Percentiles rank a stretch among this genome's conserved stretches.
These are phyloP conservation scores for Gopherus flavomarginatus DNA, from an alignment of 2,113 vertebrate genomes.

Conservation along the genomic window DNA sequence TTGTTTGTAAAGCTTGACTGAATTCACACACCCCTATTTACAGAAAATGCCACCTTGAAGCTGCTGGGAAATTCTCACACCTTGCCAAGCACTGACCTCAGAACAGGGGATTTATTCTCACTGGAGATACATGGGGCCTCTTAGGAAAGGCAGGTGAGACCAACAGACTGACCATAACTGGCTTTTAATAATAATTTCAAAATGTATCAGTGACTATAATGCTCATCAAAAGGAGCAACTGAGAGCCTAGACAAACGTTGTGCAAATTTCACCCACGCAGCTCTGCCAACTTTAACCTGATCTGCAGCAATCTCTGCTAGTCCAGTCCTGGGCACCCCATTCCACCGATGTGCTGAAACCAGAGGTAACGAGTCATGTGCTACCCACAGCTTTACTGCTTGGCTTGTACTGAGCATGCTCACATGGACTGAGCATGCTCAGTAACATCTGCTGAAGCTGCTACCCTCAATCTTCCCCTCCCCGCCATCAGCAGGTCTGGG, in stretches of 20 bases:
- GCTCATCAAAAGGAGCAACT: neutral
- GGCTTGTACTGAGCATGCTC: neutral
- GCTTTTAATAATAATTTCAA: neutral
- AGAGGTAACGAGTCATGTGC: neutral
- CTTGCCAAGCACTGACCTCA: neutral
- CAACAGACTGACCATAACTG: neutral
- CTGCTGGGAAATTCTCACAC: slow-evolving; percentile 7
- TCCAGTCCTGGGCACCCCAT: neutral
- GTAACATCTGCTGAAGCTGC: neutral
- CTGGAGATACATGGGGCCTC: neutral
- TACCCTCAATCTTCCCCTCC: neutral
- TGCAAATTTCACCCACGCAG: neutral
- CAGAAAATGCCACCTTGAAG: neutral
- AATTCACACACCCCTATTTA: slow-evolving; percentile 53
- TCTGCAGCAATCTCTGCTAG: neutral
- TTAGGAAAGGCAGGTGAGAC: neutral
- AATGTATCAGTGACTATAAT: neutral
- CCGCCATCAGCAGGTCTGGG: neutral
- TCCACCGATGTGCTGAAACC: neutral
- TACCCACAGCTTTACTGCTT: neutral
- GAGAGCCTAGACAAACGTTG: fast-evolving
- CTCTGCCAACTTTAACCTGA: neutral
- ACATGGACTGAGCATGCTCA: neutral
- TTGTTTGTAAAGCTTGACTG: slow-evolving; percentile 68
- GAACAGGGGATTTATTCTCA: neutral